Conservation (phyloP, 2,888 invertebrate genomes). For the Steromphala cineraria region DNA sequence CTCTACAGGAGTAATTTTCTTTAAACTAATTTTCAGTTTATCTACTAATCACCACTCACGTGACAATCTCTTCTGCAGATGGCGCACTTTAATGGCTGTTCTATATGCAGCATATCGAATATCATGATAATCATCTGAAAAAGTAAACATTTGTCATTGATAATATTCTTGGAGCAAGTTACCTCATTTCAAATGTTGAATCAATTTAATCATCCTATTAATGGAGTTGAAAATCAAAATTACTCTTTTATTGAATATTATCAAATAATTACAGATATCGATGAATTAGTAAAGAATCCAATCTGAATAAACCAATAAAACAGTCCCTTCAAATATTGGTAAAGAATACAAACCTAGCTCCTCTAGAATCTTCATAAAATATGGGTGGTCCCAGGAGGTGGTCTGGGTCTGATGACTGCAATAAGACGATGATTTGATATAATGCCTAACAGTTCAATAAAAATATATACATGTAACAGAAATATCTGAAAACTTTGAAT, state of each 20-base stretch:
- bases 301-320: no score
- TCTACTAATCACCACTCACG: slow-evolving; percentile 78
- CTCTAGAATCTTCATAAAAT: slow-evolving; percentile 61
- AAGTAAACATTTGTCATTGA: neutral
- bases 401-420: slow-evolving; percentile 60
- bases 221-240: no score
- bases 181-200: no score
- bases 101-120: slow-evolving; percentile 87
- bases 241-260: no score
- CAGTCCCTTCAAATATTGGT: neutral
- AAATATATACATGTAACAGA: neutral
- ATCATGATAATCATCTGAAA: slow-evolving; percentile 58
- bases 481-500: neutral
- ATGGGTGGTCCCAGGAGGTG: slow-evolving; percentile 72
- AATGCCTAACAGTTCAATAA: no score
- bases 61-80: slow-evolving; percentile 81
- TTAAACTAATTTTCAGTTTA: no score
- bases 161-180: neutral
- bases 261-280: no score
- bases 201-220: no score
- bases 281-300: no score
- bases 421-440: slow-evolving; percentile 21
- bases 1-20: no score
- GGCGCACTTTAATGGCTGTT: slow-evolving; percentile 84
- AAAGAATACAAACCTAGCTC: slow-evolving; percentile 56